These are phyloP conservation scores for Ictalurus furcatus DNA, from an alignment of 2,113 vertebrate species.

Conservation along the genomic window DNA sequence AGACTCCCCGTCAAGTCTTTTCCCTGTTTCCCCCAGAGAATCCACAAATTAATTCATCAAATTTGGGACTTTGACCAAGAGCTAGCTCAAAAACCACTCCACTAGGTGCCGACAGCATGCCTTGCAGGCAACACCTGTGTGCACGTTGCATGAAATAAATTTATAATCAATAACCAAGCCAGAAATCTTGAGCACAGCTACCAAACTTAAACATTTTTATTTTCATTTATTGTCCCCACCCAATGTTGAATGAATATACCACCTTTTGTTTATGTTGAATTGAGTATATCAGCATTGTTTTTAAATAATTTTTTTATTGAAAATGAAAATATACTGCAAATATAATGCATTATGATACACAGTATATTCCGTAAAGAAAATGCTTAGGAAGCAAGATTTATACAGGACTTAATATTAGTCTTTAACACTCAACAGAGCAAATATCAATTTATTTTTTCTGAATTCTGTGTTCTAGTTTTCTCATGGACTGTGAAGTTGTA, in stretches of 20 bases:
- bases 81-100: too few relatives aligned
- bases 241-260: neutral
- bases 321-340: slow-evolving; percentile 68
- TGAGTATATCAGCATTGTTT: slow-evolving; percentile 25
- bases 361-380: slow-evolving; percentile 20
- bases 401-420: neutral
- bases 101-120: too few relatives aligned
- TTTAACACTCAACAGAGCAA: neutral
- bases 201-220: too few relatives aligned
- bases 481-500: slow-evolving; percentile 47
- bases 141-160: too few relatives aligned
- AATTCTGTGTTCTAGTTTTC: neutral
- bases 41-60: too few relatives aligned
- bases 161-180: too few relatives aligned
- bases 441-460: neutral
- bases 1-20: too few relatives aligned
- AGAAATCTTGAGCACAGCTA: too few relatives aligned
- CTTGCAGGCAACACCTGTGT: too few relatives aligned
- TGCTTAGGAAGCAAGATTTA: neutral
- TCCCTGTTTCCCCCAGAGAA: too few relatives aligned
- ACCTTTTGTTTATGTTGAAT: neutral
- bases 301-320: slow-evolving; percentile 69
- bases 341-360: slow-evolving; percentile 66
- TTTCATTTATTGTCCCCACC: too few relatives aligned
- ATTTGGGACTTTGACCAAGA: too few relatives aligned